Base-by-base conservation (phyloP, 1,140 invertebrate species). In the Aphis gossypii region DNA sequence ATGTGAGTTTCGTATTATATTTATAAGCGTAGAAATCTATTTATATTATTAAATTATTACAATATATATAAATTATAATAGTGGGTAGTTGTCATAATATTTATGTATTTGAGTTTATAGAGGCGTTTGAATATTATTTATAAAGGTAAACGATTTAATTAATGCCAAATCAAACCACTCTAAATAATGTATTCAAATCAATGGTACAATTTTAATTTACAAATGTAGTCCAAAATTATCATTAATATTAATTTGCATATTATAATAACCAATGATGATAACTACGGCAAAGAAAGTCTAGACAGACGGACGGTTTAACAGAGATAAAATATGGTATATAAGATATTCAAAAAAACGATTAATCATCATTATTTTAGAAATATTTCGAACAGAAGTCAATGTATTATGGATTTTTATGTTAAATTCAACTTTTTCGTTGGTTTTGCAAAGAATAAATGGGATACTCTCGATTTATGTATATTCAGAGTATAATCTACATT, bases 241-340 rank as follows among this genome's bases (percentile, higher is more conserved):
- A 76, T 76, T 76, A 76, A 76, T 76, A 76, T 76, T 76, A 76
- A 76, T 76, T 76, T 76, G 60, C 8, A 30, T n/a, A 76, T n/a
- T 68, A 68, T n/a, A n/a, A n/a, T 76, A 76, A 18, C 23, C 30
- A 18, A 76, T 76, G 14, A 76, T n/a, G 60, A 76, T 20, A 30
- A 76, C 30, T 68, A 68, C 60, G 14, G 30, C 14, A 76, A 76
- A n/a, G 30, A 76, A 76, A 18, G 60, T n/a, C 5, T 76, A 76
- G 60, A 76, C n/a, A n/a, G 3, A n/a, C 60, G 30, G 60, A 68
- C 60, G 30, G 4, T 30, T 68, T 1, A 18, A n/a, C 30, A 14
- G 11, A 14, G 9, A 68, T n/a, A n/a, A 76, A 51, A 76, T 23
- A 54, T 76, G n/a, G 11, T 76, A 18, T 76, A n/a, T 76, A n/a